phyloP scores from a whole-genome alignment of 2,113 vertebrate species.

The Passer montanus region DNA sequence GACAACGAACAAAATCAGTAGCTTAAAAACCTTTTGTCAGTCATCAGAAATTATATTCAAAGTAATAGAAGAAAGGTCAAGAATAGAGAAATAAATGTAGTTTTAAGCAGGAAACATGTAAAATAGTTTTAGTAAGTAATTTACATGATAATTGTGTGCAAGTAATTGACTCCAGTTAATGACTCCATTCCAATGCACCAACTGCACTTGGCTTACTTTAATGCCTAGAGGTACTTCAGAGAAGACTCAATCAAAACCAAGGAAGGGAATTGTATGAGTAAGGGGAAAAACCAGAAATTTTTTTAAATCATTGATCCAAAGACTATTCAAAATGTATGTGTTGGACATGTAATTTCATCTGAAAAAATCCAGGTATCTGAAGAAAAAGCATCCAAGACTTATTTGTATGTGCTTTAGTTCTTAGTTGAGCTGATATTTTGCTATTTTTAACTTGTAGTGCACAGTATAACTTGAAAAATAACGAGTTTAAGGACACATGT shows the following conservation, averaged over 20 bases:
- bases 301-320: background rate
- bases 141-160: slow-evolving; percentile 1
- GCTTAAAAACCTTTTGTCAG: background rate
- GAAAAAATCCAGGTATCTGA: background rate
- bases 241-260: background rate
- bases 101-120: background rate
- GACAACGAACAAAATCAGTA: background rate
- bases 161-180: background rate
- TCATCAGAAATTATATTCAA: background rate
- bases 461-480: background rate
- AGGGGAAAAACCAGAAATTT: fast-evolving
- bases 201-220: background rate
- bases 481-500: background rate
- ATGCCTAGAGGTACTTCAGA: background rate
- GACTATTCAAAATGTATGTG: background rate
- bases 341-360: background rate
- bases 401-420: background rate
- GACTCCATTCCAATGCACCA: background rate
- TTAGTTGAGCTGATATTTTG: background rate
- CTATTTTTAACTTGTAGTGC: background rate
- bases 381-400: background rate
- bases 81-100: background rate
- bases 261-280: background rate
- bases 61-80: background rate
- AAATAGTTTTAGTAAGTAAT: background rate